Evolutionary conservation across 2,888 invertebrate species (phyloP).

Genomic region (Plebejus argus): DNA sequence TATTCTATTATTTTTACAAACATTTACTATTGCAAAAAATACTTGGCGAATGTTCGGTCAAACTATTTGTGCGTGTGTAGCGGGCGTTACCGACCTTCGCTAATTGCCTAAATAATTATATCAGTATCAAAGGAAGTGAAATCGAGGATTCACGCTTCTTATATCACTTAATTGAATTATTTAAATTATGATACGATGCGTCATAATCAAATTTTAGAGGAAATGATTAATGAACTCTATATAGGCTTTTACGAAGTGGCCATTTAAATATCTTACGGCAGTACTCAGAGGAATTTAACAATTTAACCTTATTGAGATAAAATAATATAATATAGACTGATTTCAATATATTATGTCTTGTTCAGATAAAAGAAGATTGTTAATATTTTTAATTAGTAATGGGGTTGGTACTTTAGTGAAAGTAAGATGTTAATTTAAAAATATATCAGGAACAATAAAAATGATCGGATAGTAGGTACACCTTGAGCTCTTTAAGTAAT

Average conservation of each 20-base stretch:
- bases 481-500: background rate
- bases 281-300: too few species aligned
- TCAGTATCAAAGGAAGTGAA: conserved; percentile 22
- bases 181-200: background rate
- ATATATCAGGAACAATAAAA: background rate
- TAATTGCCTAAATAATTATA: conserved; percentile 9
- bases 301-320: too few species aligned
- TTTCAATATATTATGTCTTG: too few species aligned
- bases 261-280: background rate
- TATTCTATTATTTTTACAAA: too few species aligned
- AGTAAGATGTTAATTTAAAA: background rate
- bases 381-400: too few species aligned
- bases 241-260: background rate
- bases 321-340: too few species aligned
- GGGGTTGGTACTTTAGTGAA: too few species aligned
- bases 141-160: conserved; percentile 28
- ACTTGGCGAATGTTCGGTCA: background rate
- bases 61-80: background rate
- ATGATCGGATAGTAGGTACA: background rate
- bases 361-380: too few species aligned
- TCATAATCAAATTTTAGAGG: background rate
- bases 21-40: background rate
- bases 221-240: background rate
- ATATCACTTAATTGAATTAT: conserved; percentile 10
- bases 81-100: background rate